These are phyloP conservation scores for Nemotelus pantherinus DNA, from an alignment of 2,888 invertebrate genomes.

Conservation along the genomic window DNA sequence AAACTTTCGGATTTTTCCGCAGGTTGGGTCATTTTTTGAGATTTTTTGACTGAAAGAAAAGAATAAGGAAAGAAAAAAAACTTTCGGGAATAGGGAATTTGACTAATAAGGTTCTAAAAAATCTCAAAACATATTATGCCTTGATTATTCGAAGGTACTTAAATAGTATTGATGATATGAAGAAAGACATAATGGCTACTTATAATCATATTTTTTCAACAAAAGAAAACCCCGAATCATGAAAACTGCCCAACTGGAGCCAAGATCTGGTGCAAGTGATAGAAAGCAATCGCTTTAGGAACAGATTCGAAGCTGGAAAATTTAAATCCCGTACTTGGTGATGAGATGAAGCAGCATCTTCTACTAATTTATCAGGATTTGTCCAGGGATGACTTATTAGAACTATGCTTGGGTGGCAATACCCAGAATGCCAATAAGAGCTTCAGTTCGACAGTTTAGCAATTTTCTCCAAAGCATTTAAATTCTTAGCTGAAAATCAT, in stretches of 20 bases:
- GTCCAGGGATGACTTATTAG: conserved; percentile 21
- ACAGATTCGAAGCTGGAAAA: too few species aligned
- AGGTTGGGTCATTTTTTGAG: too few species aligned
- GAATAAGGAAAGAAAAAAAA: too few species aligned
- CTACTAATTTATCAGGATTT: conserved; percentile 46
- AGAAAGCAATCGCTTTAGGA: too few species aligned
- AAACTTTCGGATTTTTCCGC: too few species aligned
- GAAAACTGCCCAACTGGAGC: conserved; percentile 30
- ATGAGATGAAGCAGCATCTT: conserved; percentile 12
- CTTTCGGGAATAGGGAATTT: too few species aligned
- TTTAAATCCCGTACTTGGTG: too few species aligned
- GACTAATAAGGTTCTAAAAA: too few species aligned
- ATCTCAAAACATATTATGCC: neutral
- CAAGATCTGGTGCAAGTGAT: too few species aligned
- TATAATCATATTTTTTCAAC: neutral
- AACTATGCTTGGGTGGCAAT: conserved; percentile 49
- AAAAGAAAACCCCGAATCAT: conserved; percentile 1
- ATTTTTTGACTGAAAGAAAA: too few species aligned
- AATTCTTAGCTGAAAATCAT: conserved; percentile 49
- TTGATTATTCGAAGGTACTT: conserved; percentile 5
- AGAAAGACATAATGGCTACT: too few species aligned
- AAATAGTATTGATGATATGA: neutral
- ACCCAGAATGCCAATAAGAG: conserved; percentile 52
- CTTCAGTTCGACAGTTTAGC: conserved; percentile 53
- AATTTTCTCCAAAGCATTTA: conserved; percentile 49